A percentile compares a stretch with the other conserved stretches of the same genome.
Evolutionary conservation across 2,888 invertebrate genomes (phyloP).

Genomic region (Pogonocherus hispidulus): DNA sequence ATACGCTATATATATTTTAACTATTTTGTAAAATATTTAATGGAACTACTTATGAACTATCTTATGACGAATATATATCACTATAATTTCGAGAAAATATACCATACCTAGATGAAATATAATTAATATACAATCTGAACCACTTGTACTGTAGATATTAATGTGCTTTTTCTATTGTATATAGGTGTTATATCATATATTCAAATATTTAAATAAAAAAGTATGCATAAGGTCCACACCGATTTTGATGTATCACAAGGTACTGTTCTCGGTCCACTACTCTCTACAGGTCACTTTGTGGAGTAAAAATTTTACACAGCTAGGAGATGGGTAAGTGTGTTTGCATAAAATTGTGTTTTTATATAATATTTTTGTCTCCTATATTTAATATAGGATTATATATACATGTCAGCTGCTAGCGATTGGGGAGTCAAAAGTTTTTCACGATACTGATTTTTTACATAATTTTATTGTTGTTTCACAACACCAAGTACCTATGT

Average conservation of each 20-base stretch:
- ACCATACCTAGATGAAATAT: not conserved
- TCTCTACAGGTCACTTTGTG: not conserved
- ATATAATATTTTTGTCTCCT: too few species aligned
- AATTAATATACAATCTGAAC: not conserved
- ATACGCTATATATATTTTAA: slow-evolving; percentile 18
- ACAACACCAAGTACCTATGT: too few species aligned
- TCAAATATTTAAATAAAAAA: not conserved
- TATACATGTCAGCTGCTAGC: too few species aligned
- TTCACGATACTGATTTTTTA: too few species aligned
- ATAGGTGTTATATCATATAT: not conserved
- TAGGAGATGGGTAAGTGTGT: not conserved
- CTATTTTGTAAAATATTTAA: slow-evolving; percentile 24
- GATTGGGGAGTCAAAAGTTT: too few species aligned
- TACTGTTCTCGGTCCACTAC: not conserved
- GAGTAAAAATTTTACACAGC: not conserved
- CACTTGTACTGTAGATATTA: not conserved
- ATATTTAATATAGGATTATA: too few species aligned
- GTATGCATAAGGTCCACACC: not conserved
- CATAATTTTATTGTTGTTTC: too few species aligned
- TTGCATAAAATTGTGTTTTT: not conserved
- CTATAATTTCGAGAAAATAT: slow-evolving; percentile 7
- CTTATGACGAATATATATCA: slow-evolving; percentile 16
- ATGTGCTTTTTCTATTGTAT: slow-evolving; percentile 17
- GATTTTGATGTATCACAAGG: not conserved
- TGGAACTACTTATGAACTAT: slow-evolving; percentile 19